Base-by-base conservation (phyloP, 2,797 vertebrate genomes). In the Lepilemur septentrionalis region DNA sequence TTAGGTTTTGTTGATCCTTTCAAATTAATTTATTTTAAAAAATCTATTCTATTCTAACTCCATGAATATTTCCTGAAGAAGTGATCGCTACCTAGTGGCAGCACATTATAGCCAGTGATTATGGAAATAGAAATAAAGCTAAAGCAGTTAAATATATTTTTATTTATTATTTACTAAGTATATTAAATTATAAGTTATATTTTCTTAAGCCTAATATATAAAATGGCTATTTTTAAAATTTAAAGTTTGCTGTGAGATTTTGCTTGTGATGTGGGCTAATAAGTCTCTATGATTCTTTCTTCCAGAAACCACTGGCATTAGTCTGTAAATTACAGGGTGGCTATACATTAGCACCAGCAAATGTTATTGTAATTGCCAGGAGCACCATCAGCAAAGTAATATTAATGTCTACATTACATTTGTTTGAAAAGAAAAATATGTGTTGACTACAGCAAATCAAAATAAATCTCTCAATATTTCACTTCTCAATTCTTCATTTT, bases 371-470 rank as follows among this genome's bases (percentile, higher is more conserved):
- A 92, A 93, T 95, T 92, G 22, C 57, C 41, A 89, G 61, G 95
- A 92, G 28, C 17, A 85, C 57, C 5, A 23, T 85, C 88, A 75
- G 81, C 43, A 84, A 89, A 84, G 75, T 89, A 92, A 81, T 70
- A 67, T 67, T 94, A 93, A 96, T 94, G 61, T 91, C 61, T 95
- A 4, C 4, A 20, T 91, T 84, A 85, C 35, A 59, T 94, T 76
- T 80, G 5, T 89, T 92, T 91, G 76, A 94, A 93, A 84, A 93
- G 67, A 96, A 96, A 95, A 96, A 65, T 80, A 84, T 78, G 35
- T 92, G n/a, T 95, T 92, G 88, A 92, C 83, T 92, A 38, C 15
- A 84, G 43, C 10, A 97, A 95, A 95, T 95, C 73, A 97, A 93
- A 93, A 93, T 96, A 93, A 59, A 79, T 70, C 46, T 91, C 52